Evolutionary conservation across 1,140 invertebrate species (phyloP).

Genomic region (Drosophila neocordata): DNA sequence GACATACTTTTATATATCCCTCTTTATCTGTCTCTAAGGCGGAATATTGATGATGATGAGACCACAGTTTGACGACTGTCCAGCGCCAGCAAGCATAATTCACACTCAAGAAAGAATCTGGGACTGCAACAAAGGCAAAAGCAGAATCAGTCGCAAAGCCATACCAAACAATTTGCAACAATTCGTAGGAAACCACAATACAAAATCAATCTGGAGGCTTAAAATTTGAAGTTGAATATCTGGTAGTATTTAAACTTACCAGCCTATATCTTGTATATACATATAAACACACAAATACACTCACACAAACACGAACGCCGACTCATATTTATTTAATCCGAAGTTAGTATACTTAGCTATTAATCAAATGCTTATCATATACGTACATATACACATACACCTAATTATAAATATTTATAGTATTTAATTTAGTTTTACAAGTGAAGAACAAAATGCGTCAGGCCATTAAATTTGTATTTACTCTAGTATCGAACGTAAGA

Average conservation of each 20-base stretch:
- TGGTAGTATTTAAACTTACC: not conserved
- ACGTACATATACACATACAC: not conserved
- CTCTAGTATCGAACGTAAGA: not conserved
- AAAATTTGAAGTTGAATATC: slow-evolving; percentile 17
- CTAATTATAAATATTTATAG: not conserved
- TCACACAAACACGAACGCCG: slow-evolving; percentile 12
- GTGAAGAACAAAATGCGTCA: not conserved
- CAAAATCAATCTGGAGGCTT: slow-evolving; percentile 49
- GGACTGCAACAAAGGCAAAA: slow-evolving; percentile 26
- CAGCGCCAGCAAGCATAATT: slow-evolving; percentile 10
- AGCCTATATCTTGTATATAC: slow-evolving; percentile 22
- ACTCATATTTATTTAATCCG: slow-evolving; percentile 31
- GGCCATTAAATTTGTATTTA: not conserved
- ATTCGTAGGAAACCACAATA: slow-evolving; percentile 68
- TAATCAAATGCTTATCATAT: not conserved
- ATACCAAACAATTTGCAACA: slow-evolving; percentile 50
- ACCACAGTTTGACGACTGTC: slow-evolving; percentile 79
- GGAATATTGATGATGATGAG: slow-evolving; percentile 83
- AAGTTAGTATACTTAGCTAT: not conserved
- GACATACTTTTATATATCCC: slow-evolving; percentile 10
- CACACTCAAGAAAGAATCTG: slow-evolving; percentile 22
- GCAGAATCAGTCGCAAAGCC: slow-evolving; percentile 44
- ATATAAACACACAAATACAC: slow-evolving; percentile 22
- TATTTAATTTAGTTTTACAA: slow-evolving; percentile 2
- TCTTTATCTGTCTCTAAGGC: slow-evolving; percentile 56